These are phyloP conservation scores for Amphipoea oculea DNA, from an alignment of 2,888 invertebrate genomes.

Conservation along the genomic window DNA sequence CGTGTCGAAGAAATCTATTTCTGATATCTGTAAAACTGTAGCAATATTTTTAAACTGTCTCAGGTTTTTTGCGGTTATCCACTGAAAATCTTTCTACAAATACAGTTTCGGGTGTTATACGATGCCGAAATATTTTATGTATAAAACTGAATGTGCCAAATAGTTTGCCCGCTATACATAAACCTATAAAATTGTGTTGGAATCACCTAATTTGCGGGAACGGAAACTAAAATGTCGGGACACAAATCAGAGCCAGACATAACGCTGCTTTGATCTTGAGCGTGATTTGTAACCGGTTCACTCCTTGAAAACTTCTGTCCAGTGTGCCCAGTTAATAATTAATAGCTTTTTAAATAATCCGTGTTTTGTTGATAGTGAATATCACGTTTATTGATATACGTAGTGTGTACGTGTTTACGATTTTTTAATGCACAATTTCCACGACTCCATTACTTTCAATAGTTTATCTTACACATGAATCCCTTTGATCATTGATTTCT, in stretches of 20 bases:
- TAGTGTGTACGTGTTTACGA: not conserved
- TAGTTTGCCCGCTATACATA: constrained; percentile 28
- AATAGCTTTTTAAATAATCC: constrained; percentile 2
- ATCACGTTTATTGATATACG: not conserved
- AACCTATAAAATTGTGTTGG: constrained; percentile 40
- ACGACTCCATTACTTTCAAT: not conserved
- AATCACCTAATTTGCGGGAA: constrained; percentile 55
- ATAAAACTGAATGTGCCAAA: constrained; percentile 9
- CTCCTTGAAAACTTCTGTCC: constrained; percentile 45
- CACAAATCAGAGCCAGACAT: constrained; percentile 51
- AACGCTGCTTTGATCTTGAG: constrained; percentile 68
- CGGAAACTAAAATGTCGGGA: constrained; percentile 64
- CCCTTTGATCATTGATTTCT: not conserved
- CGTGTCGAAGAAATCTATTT: constrained; percentile 56
- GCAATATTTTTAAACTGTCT: constrained; percentile 17
- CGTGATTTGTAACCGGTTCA: constrained; percentile 56
- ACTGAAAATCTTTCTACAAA: not conserved
- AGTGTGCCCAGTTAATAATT: constrained; percentile 22
- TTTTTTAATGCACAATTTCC: not conserved
- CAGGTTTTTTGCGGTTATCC: not conserved
- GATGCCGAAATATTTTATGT: not conserved
- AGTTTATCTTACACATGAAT: not conserved
- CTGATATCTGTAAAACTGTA: constrained; percentile 20
- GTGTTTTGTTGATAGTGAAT: constrained; percentile 1
- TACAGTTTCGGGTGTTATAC: not conserved